Evolutionary conservation across 2,113 vertebrate genomes (phyloP), one percentile per base, ranked within the genome.

Genomic region (Corythornis madagascariensis): DNA sequence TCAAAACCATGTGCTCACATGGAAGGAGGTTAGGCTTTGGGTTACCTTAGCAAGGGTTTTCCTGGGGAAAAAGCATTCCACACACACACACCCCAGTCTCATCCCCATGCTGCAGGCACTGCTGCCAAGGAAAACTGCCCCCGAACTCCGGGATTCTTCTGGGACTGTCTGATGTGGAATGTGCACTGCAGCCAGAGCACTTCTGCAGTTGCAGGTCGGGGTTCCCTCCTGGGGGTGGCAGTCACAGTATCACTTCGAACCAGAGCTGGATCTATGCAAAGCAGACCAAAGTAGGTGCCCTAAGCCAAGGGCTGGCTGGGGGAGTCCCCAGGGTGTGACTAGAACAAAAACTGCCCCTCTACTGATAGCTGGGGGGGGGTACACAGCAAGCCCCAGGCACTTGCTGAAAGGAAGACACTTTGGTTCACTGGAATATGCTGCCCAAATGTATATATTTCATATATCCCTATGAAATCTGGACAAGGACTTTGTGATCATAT

Each of bases 181-280:
- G 7, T 1, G 56, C 52, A 0, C 24, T 25, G 48, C 33, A 16
- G 22, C 10, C 17, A 38, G 60, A 70, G 26, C 33, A 4, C 6
- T 47, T 11, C 16, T 29, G 63, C 72, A 33, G 73, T 3, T 90
- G 92, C 86, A 86, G 86, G 61, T 53, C 0, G 7, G 35, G n/a
- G 5, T 38, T 90, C 57, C 70, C 83, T 95, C 92, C 95, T 78
- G 83, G 66, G 80, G 80, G 80, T 75, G 88, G 90, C 93, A 93
- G 22, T 65, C 73, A 2, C 82, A 13, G 55, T 2, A 55, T 11
- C 57, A 0, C 12, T 74, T 67, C 15, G 25, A 60, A 56, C 22
- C 21, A 7, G 33, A 4, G 56, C 48, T 35, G 40, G 22, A 4
- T 15, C 50, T 4, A 1, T 4, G 19, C 2, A 2, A 48, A 38